phyloP scores from a whole-genome alignment of 2,797 vertebrate species.

The Dicrostonyx torquatus region DNA sequence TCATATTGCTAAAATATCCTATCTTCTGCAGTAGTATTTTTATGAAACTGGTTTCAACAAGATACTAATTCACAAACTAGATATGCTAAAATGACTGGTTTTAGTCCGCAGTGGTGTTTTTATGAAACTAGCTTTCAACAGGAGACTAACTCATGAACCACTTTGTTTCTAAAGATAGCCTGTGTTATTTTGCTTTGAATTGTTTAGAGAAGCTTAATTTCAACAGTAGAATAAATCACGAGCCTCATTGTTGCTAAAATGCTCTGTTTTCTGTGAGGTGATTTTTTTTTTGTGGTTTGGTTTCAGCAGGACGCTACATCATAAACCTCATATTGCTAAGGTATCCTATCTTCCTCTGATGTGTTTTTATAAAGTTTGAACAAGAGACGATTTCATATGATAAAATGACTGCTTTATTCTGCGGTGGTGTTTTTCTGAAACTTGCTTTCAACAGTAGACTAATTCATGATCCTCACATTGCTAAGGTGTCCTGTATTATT shows the following conservation, averaged over 20 bases:
- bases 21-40: conserved; percentile 84
- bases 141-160: conserved; percentile 80
- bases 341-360: conserved; percentile 83
- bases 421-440: conserved; percentile 85
- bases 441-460: conserved; percentile 89
- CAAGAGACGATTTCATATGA: conserved; percentile 85
- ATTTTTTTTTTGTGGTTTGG: conserved; percentile 83
- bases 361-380: conserved; percentile 86
- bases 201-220: conserved; percentile 87
- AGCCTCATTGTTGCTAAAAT: conserved; percentile 64
- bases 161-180: conserved; percentile 72
- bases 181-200: conserved; percentile 82
- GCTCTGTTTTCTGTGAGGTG: conserved; percentile 83
- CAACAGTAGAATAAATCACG: conserved; percentile 87
- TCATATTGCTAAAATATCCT: conserved; percentile 74
- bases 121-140: conserved; percentile 86
- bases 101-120: conserved; percentile 83
- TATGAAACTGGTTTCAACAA: conserved; percentile 87
- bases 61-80: conserved; percentile 85
- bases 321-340: conserved; percentile 47
- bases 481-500: conserved; percentile 80
- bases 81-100: conserved; percentile 77
- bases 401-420: conserved; percentile 84
- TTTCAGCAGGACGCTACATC: conserved; percentile 89
- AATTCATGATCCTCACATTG: conserved; percentile 75